Conservation (phyloP, 2,797 vertebrate species). For the Stomatorhinus walkeri region DNA sequence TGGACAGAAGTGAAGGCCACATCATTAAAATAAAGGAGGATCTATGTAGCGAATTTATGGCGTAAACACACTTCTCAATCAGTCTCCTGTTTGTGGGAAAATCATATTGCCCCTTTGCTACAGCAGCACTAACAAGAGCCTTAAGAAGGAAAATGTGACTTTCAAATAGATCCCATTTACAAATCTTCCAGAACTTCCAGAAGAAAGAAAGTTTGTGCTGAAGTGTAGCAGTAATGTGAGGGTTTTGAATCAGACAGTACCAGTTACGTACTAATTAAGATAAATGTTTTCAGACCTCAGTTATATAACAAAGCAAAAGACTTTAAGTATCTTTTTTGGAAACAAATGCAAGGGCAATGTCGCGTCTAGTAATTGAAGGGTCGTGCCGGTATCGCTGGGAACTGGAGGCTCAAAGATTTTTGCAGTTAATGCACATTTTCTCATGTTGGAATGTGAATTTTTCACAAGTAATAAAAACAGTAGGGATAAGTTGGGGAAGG, state of each 20-base stretch:
- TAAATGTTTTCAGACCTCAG: conserved; percentile 12
- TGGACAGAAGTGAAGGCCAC: neutral
- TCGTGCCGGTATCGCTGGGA: neutral
- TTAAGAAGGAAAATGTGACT: conserved; percentile 20
- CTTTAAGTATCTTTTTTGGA: neutral
- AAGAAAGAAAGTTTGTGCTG: conserved; percentile 14
- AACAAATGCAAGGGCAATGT: neutral
- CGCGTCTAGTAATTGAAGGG: conserved; percentile 7
- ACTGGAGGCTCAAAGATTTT: neutral
- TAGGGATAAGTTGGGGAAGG: neutral
- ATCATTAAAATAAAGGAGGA: conserved; percentile 7
- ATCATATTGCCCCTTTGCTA: neutral
- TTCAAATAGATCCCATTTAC: conserved; percentile 20
- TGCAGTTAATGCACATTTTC: neutral
- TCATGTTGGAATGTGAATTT: conserved; percentile 17
- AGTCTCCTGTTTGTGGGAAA: neutral
- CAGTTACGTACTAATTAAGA: neutral
- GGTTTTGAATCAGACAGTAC: neutral
- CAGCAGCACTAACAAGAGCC: conserved; percentile 20
- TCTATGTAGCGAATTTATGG: conserved; percentile 9
- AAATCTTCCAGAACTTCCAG: conserved; percentile 15
- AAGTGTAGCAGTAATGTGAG: neutral
- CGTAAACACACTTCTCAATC: neutral
- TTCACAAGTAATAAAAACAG: neutral
- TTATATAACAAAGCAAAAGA: neutral